Conservation (phyloP, 2,113 vertebrate species). For the Suncus etruscus region DNA sequence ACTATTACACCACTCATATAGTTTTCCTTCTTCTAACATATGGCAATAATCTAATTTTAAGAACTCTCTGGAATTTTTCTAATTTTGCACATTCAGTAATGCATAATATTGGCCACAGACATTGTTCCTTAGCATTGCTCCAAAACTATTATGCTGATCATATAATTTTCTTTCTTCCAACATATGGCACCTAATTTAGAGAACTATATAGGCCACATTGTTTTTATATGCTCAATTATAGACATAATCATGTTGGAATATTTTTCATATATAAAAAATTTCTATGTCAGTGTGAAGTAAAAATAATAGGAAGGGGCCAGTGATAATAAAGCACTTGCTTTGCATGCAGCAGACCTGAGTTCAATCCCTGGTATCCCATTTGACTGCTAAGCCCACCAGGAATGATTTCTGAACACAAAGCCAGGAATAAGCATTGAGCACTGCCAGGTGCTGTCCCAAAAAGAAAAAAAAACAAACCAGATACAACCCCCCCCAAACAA, state of each 20-base stretch:
- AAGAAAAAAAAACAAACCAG: too few species aligned
- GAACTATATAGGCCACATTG: neutral
- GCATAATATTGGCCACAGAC: too few species aligned
- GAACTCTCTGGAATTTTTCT: constrained; percentile 26
- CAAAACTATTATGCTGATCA: too few species aligned
- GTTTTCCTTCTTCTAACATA: constrained; percentile 42
- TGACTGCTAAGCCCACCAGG: too few species aligned
- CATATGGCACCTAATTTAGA: neutral
- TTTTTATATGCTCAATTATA: constrained; percentile 23
- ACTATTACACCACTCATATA: neutral
- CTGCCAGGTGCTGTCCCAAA: too few species aligned
- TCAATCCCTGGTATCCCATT: too few species aligned
- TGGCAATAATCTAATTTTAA: neutral
- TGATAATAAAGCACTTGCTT: too few species aligned
- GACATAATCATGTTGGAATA: constrained; percentile 21
- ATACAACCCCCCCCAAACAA: neutral
- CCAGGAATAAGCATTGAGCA: too few species aligned
- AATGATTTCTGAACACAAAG: too few species aligned
- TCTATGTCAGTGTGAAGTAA: constrained; percentile 17
- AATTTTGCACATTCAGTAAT: constrained; percentile 18
- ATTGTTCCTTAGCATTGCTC: too few species aligned
- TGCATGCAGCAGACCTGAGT: too few species aligned
- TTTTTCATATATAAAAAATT: neutral
- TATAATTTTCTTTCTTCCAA: too few species aligned
- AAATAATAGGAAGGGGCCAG: neutral